Evolutionary conservation across 2,113 vertebrate genomes (phyloP).

Genomic region (Pteropus alecto): DNA sequence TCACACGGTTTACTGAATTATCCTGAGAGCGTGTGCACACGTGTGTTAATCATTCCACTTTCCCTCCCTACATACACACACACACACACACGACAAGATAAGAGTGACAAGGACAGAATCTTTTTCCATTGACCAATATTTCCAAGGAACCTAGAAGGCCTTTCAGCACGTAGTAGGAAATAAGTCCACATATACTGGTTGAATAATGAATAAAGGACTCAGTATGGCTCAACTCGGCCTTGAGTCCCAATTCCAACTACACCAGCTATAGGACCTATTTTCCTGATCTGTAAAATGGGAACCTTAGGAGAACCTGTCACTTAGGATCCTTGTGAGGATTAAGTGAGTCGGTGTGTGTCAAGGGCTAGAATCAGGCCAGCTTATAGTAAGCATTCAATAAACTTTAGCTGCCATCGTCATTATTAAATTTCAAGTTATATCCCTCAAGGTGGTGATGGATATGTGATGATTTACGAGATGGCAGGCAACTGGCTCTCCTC

Average conservation of each 20-base stretch:
- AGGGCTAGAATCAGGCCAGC: background rate
- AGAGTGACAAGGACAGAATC: background rate
- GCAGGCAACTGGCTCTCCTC: background rate
- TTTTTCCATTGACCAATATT: background rate
- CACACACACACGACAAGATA: background rate
- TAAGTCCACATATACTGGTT: background rate
- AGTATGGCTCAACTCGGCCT: background rate
- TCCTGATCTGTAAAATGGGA: background rate
- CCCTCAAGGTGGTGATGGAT: background rate
- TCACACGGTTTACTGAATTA: background rate
- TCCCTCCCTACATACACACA: background rate
- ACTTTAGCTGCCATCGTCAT: background rate
- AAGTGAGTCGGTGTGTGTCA: accelerated
- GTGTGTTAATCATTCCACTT: background rate
- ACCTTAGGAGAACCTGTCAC: background rate
- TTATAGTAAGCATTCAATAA: background rate
- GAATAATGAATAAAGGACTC: background rate
- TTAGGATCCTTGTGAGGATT: background rate
- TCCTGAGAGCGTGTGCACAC: too few relatives aligned
- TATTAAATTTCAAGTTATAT: background rate
- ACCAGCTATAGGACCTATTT: background rate
- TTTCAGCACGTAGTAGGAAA: background rate
- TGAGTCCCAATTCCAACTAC: background rate
- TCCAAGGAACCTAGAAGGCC: background rate
- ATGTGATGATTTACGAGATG: background rate